Conservation (phyloP, 2,113 vertebrate species). For the Thunnus maccoyii region DNA sequence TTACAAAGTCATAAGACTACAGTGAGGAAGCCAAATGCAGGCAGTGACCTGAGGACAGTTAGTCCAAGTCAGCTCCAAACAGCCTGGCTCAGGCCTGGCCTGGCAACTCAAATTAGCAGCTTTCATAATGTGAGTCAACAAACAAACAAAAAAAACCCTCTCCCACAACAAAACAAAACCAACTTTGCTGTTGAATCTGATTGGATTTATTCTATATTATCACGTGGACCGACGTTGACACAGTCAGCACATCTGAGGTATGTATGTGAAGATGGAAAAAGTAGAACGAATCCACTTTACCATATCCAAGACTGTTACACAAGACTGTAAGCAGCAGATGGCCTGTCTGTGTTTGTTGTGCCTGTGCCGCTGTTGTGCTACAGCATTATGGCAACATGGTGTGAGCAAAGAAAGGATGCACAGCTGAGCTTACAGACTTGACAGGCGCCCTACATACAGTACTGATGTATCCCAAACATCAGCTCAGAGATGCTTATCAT, state of each 20-base stretch:
- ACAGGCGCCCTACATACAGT: conserved; percentile 26
- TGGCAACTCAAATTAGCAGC: background rate
- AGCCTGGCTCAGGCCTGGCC: background rate
- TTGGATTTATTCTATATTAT: conserved; percentile 14
- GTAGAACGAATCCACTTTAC: conserved; percentile 14
- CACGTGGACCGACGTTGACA: background rate
- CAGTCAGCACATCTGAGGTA: background rate
- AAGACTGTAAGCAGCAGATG: conserved; percentile 34
- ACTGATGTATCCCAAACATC: conserved; percentile 20
- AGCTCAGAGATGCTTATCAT: background rate
- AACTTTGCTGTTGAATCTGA: background rate
- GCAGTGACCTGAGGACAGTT: conserved; percentile 2
- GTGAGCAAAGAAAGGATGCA: conserved; percentile 52
- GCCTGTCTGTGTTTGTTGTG: conserved; percentile 49
- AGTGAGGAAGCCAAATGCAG: conserved; percentile 28
- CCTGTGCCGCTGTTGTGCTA: conserved; percentile 3
- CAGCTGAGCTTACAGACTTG: conserved; percentile 68
- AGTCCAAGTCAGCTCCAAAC: background rate
- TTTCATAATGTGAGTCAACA: background rate
- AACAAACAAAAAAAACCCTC: background rate
- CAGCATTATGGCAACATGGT: conserved; percentile 47
- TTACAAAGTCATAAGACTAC: conserved; percentile 80
- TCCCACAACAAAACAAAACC: background rate
- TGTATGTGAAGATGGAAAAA: background rate
- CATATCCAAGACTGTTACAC: background rate